phyloP scores from a whole-genome alignment of 2,888 invertebrate genomes.

The Pyrochroa serraticornis region DNA sequence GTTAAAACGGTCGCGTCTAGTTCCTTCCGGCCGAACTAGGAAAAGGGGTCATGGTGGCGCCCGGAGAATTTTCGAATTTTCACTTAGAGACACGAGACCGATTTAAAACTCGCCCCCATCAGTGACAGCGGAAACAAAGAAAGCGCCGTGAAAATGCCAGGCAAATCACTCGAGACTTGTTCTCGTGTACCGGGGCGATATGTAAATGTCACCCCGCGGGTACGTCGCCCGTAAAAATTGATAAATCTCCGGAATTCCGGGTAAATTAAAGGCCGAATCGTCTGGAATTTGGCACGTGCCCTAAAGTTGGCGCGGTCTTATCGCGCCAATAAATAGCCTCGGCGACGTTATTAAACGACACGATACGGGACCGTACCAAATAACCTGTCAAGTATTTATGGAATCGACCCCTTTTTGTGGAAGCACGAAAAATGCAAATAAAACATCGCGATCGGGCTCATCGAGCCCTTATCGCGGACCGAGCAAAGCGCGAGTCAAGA shows the following conservation, averaged over 20 bases:
- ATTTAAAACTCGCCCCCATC: slow-evolving; percentile 7
- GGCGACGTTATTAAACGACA: slow-evolving; percentile 32
- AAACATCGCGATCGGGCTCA: slow-evolving; percentile 39
- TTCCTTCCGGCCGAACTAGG: too few species aligned
- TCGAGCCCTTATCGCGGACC: slow-evolving; percentile 30
- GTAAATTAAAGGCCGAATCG: slow-evolving; percentile 4
- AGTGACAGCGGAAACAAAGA: slow-evolving; percentile 28
- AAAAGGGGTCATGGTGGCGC: too few species aligned
- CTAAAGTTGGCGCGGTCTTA: slow-evolving; percentile 19
- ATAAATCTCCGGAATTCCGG: slow-evolving; percentile 3
- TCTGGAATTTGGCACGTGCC: background rate
- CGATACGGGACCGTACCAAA: slow-evolving; percentile 22
- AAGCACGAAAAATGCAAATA: slow-evolving; percentile 38
- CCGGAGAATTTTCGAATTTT: too few species aligned
- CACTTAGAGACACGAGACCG: background rate
- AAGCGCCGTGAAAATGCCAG: slow-evolving; percentile 32
- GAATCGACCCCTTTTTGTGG: slow-evolving; percentile 19
- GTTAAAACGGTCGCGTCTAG: too few species aligned
- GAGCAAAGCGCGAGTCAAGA: slow-evolving; percentile 24
- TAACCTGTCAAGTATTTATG: slow-evolving; percentile 37
- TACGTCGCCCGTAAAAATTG: slow-evolving; percentile 6
- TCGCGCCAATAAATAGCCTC: slow-evolving; percentile 32
- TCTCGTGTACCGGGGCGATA: slow-evolving; percentile 31
- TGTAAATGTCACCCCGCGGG: slow-evolving; percentile 28
- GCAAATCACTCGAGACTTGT: slow-evolving; percentile 36